Evolutionary conservation across 2,888 invertebrate species (phyloP).

Genomic region (Ceraclea dissimilis): DNA sequence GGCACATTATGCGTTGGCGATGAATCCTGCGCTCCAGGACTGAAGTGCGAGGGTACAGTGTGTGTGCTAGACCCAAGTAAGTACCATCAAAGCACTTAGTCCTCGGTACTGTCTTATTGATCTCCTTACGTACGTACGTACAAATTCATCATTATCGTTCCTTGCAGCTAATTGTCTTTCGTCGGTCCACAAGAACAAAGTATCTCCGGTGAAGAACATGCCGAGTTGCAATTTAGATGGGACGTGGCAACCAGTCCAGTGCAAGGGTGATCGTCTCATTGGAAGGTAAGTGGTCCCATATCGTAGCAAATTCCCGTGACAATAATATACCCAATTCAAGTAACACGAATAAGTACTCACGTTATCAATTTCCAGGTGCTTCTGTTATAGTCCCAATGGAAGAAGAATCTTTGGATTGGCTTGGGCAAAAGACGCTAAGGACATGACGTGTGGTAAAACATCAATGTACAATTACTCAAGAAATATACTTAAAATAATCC

Average conservation of each 20-base stretch:
- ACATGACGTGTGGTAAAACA: slow-evolving; percentile 59
- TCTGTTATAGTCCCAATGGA: slow-evolving; percentile 54
- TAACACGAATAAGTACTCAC: not conserved
- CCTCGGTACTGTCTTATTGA: too few species aligned
- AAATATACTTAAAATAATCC: too few species aligned
- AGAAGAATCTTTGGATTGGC: slow-evolving; percentile 59
- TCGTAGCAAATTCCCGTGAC: slow-evolving; percentile 11
- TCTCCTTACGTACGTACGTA: too few species aligned
- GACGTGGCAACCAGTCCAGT: slow-evolving; percentile 54
- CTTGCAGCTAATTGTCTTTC: slow-evolving; percentile 25
- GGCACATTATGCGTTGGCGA: slow-evolving; percentile 7
- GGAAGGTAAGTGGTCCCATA: too few species aligned
- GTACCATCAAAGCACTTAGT: slow-evolving; percentile 4
- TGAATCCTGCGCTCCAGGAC: slow-evolving; percentile 32
- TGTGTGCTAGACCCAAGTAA: slow-evolving; percentile 30
- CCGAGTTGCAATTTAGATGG: slow-evolving; percentile 52
- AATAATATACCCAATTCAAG: not conserved
- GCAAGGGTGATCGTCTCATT: slow-evolving; percentile 54
- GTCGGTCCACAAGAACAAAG: slow-evolving; percentile 16
- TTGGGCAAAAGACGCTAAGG: slow-evolving; percentile 47
- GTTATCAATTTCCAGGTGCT: slow-evolving; percentile 46
- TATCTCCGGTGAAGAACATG: slow-evolving; percentile 10
- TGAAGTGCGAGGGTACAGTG: slow-evolving; percentile 17
- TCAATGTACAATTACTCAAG: too few species aligned
- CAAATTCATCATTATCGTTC: too few species aligned